phyloP scores from a whole-genome alignment of 2,888 invertebrate genomes.

The Scaptomyza flava region DNA sequence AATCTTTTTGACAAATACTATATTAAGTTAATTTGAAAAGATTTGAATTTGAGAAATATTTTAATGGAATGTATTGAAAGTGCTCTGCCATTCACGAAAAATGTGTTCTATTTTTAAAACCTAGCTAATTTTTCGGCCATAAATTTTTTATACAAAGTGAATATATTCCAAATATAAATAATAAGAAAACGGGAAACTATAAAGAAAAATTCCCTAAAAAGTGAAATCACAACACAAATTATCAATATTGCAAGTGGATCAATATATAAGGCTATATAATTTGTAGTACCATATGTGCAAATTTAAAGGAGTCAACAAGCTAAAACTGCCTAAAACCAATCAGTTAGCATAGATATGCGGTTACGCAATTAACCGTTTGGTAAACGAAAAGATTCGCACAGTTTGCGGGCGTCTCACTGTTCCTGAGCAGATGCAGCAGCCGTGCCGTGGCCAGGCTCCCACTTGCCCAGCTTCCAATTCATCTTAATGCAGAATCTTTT shows the following conservation, averaged over 20 bases:
- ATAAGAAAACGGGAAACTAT: constrained; percentile 21
- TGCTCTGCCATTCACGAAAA: constrained; percentile 74
- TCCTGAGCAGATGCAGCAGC: constrained; percentile 54
- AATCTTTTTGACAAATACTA: constrained; percentile 21
- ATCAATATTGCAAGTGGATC: constrained; percentile 4
- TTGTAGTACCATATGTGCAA: constrained; percentile 10
- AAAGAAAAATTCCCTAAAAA: constrained; percentile 6
- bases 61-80: constrained; percentile 51
- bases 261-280: neutral
- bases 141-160: constrained; percentile 60
- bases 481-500: constrained; percentile 74
- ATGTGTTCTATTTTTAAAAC: constrained; percentile 82
- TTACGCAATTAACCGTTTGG: constrained; percentile 69
- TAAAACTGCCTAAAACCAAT: constrained; percentile 1
- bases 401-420: constrained; percentile 1
- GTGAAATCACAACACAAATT: neutral
- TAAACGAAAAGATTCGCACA: constrained; percentile 60
- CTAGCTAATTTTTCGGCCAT: constrained; percentile 78
- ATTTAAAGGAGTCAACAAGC: constrained; percentile 24
- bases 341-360: constrained; percentile 25
- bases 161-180: constrained; percentile 68
- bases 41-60: constrained; percentile 54
- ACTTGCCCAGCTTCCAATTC: constrained; percentile 70
- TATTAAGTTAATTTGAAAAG: constrained; percentile 32
- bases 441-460: constrained; percentile 63